Evolutionary conservation across 2,797 vertebrate species (phyloP), one percentile per base, ranked within the genome.

Genomic region (Streptopelia turtur): DNA sequence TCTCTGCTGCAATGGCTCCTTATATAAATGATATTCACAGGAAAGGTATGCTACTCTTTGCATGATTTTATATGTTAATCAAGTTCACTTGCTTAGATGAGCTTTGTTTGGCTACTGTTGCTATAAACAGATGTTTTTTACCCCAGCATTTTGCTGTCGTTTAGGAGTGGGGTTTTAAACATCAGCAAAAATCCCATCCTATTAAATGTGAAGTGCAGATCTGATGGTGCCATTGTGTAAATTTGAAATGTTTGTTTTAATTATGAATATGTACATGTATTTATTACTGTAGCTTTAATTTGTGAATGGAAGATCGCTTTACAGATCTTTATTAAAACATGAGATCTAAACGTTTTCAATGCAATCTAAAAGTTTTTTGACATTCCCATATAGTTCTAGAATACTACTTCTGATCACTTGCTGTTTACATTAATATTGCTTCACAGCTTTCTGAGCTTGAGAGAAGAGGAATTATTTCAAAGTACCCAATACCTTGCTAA

Each of bases 1-100:
- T 99, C 52, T 97, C 98, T 7, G 72, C 96, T 18, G 98, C 98
- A 11, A 94, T 99, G 93, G 98, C 98, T 77, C 98, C 98, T 1
- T 99, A 98, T 88, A 98, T 99, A 75, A 98, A 98, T n/a, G 98
- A 99, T 88, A 98, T 99, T 96, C 98, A 98, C 89, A 97, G 97
- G 83, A 98, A 98, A 98, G 98, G 98, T 99, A 97, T 11, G 96
- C 15, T 57, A 0, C 17, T 21, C 6, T 16, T 77, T 11, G 4
- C 1, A 1, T 37, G 31, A n/a, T 16, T 63, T 53, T 53, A 4
- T 63, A 0, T 12, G 13, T 56, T 65, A 33, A 9, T 49, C 31
- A 37, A 37, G 4, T n/a, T 52, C 27, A 10, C 1, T 7, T 85
- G 16, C 25, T 79, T 50, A 41, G 60, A 5, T 56, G 28, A n/a